Percentiles rank a stretch among this genome's conserved stretches.
phyloP scores from a whole-genome alignment of 2,888 invertebrate species.

The Dicranocentrus wangi region DNA sequence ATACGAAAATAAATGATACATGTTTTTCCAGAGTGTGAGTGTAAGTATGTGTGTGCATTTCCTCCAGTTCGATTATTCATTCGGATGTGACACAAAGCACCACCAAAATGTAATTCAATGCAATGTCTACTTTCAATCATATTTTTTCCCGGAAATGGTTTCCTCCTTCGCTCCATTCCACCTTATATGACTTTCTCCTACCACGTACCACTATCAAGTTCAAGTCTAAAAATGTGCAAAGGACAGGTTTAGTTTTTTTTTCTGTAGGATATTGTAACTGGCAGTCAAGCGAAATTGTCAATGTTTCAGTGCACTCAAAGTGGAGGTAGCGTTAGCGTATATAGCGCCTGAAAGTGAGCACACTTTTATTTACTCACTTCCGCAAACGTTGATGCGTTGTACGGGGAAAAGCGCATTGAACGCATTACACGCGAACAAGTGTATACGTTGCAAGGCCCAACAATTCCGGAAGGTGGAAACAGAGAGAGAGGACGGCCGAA shows the following conservation, averaged over 20 bases:
- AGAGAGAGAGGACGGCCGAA: background rate
- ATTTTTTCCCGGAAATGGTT: slow-evolving; percentile 16
- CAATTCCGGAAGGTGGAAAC: background rate
- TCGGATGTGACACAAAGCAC: slow-evolving; percentile 5
- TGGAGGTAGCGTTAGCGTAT: no score
- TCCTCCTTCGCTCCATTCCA: background rate
- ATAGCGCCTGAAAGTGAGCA: slow-evolving; percentile 20
- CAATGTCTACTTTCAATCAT: slow-evolving; percentile 9
- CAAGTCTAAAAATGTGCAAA: no score
- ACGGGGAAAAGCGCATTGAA: background rate
- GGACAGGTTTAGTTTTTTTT: no score
- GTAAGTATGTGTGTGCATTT: no score
- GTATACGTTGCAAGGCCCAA: background rate
- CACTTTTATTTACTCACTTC: slow-evolving; percentile 49
- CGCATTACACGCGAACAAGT: no score
- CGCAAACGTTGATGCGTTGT: slow-evolving; percentile 4
- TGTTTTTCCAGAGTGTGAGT: no score
- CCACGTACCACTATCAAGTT: no score
- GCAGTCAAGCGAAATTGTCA: no score
- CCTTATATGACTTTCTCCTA: background rate
- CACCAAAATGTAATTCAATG: background rate
- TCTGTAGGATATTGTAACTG: no score
- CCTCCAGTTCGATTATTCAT: background rate
- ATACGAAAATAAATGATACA: no score
- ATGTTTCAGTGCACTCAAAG: no score